phyloP scores from a whole-genome alignment of 2,797 vertebrate genomes.

The Pseudochaenichthys georgianus region DNA sequence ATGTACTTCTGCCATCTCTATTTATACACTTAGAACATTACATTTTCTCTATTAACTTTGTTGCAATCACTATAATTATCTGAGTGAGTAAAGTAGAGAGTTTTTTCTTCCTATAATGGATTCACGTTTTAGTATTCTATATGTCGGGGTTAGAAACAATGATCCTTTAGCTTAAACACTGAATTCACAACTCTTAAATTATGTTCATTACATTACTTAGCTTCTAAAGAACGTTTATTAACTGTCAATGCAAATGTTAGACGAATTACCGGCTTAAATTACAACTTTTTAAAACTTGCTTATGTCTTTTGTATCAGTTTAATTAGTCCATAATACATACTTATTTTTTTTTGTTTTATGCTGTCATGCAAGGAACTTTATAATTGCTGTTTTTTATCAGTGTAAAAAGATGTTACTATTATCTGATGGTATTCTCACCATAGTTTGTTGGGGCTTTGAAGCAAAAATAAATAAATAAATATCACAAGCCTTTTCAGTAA shows the following conservation, averaged over 20 bases:
- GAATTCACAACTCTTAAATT: too few species aligned
- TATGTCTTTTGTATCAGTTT: background rate
- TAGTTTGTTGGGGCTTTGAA: slow-evolving; percentile 36
- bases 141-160: too few species aligned
- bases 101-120: too few species aligned
- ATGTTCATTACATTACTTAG: too few species aligned
- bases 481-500: slow-evolving; percentile 30
- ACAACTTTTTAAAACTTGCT: background rate
- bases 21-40: background rate
- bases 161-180: too few species aligned
- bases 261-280: too few species aligned
- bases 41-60: background rate
- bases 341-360: background rate
- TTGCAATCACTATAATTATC: background rate
- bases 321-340: background rate
- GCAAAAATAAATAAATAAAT: slow-evolving; percentile 11
- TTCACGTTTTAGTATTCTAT: too few species aligned
- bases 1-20: too few species aligned
- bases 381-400: background rate
- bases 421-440: slow-evolving; percentile 34
- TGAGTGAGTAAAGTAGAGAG: too few species aligned
- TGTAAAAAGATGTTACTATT: slow-evolving; percentile 15
- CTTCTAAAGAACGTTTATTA: too few species aligned
- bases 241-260: background rate
- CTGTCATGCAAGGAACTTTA: background rate